phyloP scores from a whole-genome alignment of 2,888 invertebrate genomes.

The Macrophya annulata region DNA sequence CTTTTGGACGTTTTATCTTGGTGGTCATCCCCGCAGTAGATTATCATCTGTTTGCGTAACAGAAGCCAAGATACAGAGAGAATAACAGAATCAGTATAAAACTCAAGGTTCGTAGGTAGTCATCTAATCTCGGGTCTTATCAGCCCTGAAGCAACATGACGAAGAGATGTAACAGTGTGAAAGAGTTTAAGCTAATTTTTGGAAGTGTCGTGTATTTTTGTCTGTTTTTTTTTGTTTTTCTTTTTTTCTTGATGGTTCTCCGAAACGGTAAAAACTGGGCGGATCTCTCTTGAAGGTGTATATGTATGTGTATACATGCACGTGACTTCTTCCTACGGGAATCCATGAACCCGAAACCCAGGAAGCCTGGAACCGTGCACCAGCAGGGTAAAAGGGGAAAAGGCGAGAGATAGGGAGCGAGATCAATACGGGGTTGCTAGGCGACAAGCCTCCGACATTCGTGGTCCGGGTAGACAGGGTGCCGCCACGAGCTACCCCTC shows the following conservation, averaged over 20 bases:
- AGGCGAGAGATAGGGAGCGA: constrained; percentile 75
- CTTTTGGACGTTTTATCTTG: neutral
- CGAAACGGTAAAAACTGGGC: constrained; percentile 8
- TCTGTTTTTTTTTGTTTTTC: neutral
- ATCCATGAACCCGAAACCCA: neutral
- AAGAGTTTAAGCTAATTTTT: constrained; percentile 9
- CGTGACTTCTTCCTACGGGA: constrained; percentile 13
- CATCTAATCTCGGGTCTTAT: neutral
- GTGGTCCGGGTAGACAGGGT: constrained; percentile 83
- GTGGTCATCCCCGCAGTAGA: neutral
- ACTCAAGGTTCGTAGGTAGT: neutral
- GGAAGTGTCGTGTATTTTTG: neutral
- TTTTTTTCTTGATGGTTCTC: neutral
- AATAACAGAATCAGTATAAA: constrained; percentile 13
- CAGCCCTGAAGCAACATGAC: neutral
- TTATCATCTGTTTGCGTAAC: neutral
- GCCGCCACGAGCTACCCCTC: constrained; percentile 79
- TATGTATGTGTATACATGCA: neutral
- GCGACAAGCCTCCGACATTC: constrained; percentile 79
- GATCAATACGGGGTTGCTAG: constrained; percentile 80
- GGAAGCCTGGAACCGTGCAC: neutral
- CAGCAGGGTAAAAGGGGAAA: constrained; percentile 67
- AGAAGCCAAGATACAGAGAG: neutral
- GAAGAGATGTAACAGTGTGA: neutral
- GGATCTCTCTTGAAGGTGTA: neutral